A percentile compares a stretch with the other conserved stretches of the same genome.
Conservation (phyloP, 2,797 vertebrate species). For the Echeneis naucrates region DNA sequence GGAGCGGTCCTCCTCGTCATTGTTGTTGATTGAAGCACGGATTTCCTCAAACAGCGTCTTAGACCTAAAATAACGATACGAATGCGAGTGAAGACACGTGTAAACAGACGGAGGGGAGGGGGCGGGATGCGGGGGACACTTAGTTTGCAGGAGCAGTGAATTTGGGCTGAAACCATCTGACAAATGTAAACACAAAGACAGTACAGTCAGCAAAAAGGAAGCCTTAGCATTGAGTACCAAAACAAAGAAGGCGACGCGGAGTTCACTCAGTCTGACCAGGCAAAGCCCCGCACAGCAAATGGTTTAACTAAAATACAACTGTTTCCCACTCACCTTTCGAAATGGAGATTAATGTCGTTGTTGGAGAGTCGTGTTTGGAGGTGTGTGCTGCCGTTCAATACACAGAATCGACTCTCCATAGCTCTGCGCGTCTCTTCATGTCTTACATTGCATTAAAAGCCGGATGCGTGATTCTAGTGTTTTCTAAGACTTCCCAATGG, state of each 20-base stretch:
- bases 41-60: constrained; percentile 95
- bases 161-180: not conserved
- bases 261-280: not conserved
- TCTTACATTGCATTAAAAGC: constrained; percentile 54
- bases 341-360: constrained; percentile 59
- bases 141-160: not conserved
- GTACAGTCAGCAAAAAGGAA: not conserved
- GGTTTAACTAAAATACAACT: constrained; percentile 1
- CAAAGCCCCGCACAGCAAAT: not conserved
- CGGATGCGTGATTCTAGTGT: constrained; percentile 11
- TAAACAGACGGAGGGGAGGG: fast-evolving
- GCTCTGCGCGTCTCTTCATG: constrained; percentile 77
- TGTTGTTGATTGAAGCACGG: constrained; percentile 91
- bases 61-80: constrained; percentile 77
- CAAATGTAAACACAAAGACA: constrained; percentile 2
- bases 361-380: constrained; percentile 70
- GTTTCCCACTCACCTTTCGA: constrained; percentile 74
- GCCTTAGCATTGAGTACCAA: constrained; percentile 4
- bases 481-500: not conserved
- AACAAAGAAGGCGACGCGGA: not conserved
- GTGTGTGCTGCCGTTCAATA: constrained; percentile 79
- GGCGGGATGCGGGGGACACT: not conserved
- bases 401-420: constrained; percentile 83
- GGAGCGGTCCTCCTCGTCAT: constrained; percentile 88
- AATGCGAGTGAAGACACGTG: not conserved